A percentile compares a stretch with the other conserved stretches of the same genome.
These are phyloP conservation scores for Centrocercus urophasianus DNA, from an alignment of 2,113 vertebrate genomes.

Conservation along the genomic window DNA sequence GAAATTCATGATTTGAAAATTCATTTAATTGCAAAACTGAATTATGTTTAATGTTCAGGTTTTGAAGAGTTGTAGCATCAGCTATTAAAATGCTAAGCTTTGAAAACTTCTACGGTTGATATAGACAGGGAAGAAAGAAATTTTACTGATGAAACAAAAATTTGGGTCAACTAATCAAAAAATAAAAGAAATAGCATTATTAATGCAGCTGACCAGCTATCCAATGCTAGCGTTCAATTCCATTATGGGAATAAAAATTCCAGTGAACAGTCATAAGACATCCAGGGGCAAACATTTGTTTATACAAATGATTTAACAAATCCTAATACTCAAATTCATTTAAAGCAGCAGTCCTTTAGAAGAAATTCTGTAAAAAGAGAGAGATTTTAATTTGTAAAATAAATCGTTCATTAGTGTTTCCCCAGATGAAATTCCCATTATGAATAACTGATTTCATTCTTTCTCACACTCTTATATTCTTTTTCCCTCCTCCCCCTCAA, in stretches of 20 bases:
- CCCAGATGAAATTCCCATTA: slow-evolving; percentile 16
- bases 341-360: neutral
- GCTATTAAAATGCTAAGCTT: neutral
- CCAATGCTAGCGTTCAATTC: neutral
- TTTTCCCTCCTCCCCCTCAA: neutral
- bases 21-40: neutral
- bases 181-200: neutral
- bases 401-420: slow-evolving; percentile 8
- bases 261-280: neutral
- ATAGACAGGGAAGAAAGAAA: neutral
- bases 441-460: slow-evolving; percentile 54
- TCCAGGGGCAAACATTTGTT: neutral
- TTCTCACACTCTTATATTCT: neutral
- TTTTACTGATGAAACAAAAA: neutral
- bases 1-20: neutral
- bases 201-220: neutral
- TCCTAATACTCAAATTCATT: neutral
- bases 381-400: slow-evolving; percentile 35
- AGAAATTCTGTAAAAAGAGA: neutral
- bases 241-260: neutral
- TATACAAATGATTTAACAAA: neutral
- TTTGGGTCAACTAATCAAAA: neutral
- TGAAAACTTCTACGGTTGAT: neutral
- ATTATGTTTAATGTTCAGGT: neutral
- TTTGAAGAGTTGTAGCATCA: neutral